Base-by-base conservation (phyloP, 2,888 invertebrate genomes). In the Stenodema calcarata region DNA sequence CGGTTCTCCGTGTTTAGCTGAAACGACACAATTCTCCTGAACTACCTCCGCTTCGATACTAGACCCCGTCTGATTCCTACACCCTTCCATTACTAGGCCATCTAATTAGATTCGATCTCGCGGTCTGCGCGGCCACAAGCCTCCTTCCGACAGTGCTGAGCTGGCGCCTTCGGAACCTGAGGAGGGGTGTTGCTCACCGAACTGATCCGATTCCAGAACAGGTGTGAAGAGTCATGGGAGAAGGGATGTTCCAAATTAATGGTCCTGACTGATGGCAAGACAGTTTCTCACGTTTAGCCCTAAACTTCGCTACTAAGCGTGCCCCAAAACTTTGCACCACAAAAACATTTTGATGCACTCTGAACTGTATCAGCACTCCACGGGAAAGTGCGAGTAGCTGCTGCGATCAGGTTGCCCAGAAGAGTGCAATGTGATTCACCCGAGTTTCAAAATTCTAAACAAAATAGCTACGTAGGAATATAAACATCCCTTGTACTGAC, bases 61-160 rank as follows among this genome's bases (percentile, higher is more conserved):
- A n/a, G 9, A 0, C 23, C 62, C 27, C n/a, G 4, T 0, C n/a
- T 16, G n/a, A 11, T n/a, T n/a, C 50, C 50, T 35, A 62, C 54
- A 35, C 14, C 82, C 35, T 82, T 41, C 82, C 82, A 69, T 23
- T 69, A 69, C 69, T 4, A 18, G 62, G 41, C 41, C 23, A 35
- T 62, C 81, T 81, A 81, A 81, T 81, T 81, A 81, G 81, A 81
- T 81, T 81, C 81, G 81, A 81, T 81, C 82, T 82, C 54, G 82
- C 62, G 82, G 82, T 82, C 82, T 82, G 11, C 62, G 28, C 50
- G 18, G 23, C 30, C 73, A 35, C 73, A 73, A 30, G 11, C 9
- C 35, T 73, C 35, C 78, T 44, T 78, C 78, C 44, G n/a, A 18
- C 27, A 16, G 9, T 42, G 78, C 41, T 42, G 78, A 62, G 62